These are phyloP conservation scores for Pseudococcus viburni DNA, from an alignment of 2,888 invertebrate species.

Conservation along the genomic window DNA sequence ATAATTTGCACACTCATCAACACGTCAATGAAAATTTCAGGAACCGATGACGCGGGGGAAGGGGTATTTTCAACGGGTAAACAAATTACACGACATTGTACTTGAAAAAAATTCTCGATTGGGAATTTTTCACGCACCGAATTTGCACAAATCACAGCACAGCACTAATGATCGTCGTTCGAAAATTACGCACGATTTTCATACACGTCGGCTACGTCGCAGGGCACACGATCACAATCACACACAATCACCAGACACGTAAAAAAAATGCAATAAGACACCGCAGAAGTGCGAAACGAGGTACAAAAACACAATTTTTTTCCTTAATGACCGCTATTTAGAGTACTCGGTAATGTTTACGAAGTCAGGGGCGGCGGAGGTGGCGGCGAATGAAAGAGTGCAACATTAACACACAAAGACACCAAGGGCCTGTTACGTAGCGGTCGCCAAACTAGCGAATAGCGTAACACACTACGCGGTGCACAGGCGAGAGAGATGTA, in stretches of 20 bases:
- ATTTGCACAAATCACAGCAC: background rate
- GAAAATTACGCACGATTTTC: constrained; percentile 8
- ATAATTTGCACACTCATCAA: constrained; percentile 33
- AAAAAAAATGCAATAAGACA: background rate
- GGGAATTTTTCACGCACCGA: constrained; percentile 4
- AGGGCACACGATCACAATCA: background rate
- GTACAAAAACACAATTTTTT: constrained; percentile 5
- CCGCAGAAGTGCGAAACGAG: background rate
- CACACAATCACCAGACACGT: background rate
- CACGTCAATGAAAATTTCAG: background rate
- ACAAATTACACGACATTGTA: constrained; percentile 22
- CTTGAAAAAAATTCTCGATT: background rate
- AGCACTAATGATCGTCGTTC: background rate
- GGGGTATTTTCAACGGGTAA: background rate
- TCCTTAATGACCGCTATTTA: constrained; percentile 12
- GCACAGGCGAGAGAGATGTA: background rate
- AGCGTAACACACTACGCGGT: background rate
- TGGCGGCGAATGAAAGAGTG: background rate
- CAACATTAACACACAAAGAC: constrained; percentile 8
- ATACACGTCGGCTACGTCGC: background rate
- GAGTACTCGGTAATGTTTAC: constrained; percentile 22
- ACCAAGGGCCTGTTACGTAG: constrained; percentile 13
- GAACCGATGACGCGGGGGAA: background rate
- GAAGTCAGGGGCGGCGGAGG: background rate
- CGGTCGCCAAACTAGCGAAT: constrained; percentile 39